Evolutionary conservation across 2,888 invertebrate species (phyloP).

Genomic region (Punctoribates punctum): DNA sequence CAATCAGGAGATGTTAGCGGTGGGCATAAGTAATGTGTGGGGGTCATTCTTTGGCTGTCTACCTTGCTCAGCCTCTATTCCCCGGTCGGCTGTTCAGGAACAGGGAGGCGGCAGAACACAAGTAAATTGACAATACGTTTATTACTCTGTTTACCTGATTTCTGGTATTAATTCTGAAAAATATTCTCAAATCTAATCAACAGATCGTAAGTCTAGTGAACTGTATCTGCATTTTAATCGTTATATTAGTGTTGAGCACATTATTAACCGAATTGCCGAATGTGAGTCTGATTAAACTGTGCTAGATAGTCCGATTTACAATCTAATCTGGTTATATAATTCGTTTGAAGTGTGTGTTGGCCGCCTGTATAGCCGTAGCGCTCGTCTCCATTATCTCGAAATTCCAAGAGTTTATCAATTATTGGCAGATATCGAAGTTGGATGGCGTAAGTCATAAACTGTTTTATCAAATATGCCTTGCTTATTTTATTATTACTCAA

Average conservation of each 20-base stretch:
- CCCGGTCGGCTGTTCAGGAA: slow-evolving; percentile 67
- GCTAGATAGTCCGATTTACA: not conserved
- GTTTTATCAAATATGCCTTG: not conserved
- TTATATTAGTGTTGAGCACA: slow-evolving; percentile 80
- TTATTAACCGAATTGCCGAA: slow-evolving; percentile 79
- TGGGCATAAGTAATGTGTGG: slow-evolving; percentile 52
- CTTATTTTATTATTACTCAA: not conserved
- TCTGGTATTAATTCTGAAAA: not conserved
- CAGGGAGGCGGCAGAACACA: slow-evolving; percentile 76
- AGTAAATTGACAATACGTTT: not conserved
- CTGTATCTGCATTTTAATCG: slow-evolving; percentile 67
- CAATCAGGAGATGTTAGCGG: slow-evolving; percentile 60
- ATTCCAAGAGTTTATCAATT: slow-evolving; percentile 64
- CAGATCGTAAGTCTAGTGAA: slow-evolving; percentile 76
- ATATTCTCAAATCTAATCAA: slow-evolving; percentile 55
- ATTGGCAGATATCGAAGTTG: slow-evolving; percentile 71
- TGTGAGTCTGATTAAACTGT: slow-evolving; percentile 55
- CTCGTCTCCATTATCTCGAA: slow-evolving; percentile 73
- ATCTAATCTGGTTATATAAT: not conserved
- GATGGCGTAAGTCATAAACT: slow-evolving; percentile 59
- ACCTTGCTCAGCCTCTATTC: slow-evolving; percentile 56
- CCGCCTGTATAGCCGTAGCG: slow-evolving; percentile 74
- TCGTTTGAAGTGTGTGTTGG: slow-evolving; percentile 66
- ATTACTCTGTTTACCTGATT: slow-evolving; percentile 9
- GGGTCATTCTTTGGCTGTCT: slow-evolving; percentile 57